Evolutionary conservation across 1,140 invertebrate genomes (phyloP), one percentile per base, ranked within the genome.

Genomic region (Drosophila littoralis): DNA sequence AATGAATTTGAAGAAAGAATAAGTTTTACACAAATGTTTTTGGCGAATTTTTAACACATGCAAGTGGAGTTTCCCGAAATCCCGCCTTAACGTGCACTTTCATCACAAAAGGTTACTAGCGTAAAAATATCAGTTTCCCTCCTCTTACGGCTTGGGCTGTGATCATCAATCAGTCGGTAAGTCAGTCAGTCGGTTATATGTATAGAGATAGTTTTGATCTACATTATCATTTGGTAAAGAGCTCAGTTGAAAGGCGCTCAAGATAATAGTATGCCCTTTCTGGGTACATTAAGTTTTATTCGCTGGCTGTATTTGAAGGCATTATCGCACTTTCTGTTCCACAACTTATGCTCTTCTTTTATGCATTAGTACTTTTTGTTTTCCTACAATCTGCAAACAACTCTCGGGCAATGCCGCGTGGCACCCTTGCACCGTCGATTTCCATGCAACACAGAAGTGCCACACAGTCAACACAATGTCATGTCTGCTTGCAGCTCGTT

Each of bases 401-500:
- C 67, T 52, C 57, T 64, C 59, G 64, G 66, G 64, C 59, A 69
- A 63, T 77, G 57, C 59, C 73, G 55, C 67, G 67, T 58, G 33
- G 12, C 8, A 9, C 33, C 33, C 17, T 36, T n/a, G 4, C 6
- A 38, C 4, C 17, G 12, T 66, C 64, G 61, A 66, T 85, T 80
- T 85, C 50, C 70, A 54, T 79, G 67, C 66, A 64, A 15, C 58
- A 52, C 38, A 59, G 10, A 57, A 38, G 10, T 38, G 58, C 35
- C 35, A 42, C 22, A 43, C 63, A 64, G 59, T 77, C 48, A 74
- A 68, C 40, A 79, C 32, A 86, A 71, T 86, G 79, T 83, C 76
- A 88, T 78, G 71, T 82, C 65, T 76, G 69, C 71, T 81, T 81
- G 79, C 80, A 72, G 52, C 51, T 77, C 55, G 52, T 69, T 76